Evolutionary conservation across 2,888 invertebrate genomes (phyloP).

Genomic region (Phalera bucephala): DNA sequence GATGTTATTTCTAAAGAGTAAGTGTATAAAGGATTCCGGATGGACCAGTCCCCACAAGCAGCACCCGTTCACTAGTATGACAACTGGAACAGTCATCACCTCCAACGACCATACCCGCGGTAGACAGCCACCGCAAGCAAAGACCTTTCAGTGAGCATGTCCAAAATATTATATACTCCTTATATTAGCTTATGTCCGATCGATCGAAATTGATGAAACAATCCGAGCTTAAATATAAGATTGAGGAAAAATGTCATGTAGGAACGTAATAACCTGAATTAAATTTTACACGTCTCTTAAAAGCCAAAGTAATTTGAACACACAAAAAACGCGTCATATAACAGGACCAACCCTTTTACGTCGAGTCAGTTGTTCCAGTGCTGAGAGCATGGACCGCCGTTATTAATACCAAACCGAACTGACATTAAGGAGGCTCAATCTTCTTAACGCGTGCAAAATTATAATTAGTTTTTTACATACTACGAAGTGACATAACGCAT

Average conservation of each 20-base stretch:
- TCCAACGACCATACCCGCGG: too few species aligned
- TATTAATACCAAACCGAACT: constrained; percentile 20
- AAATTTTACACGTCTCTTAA: not conserved
- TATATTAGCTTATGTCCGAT: too few species aligned
- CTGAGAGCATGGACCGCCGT: not conserved
- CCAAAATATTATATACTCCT: too few species aligned
- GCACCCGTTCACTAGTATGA: too few species aligned
- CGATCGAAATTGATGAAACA: too few species aligned
- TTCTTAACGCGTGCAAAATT: constrained; percentile 34
- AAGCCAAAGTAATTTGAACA: not conserved
- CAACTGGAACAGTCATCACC: too few species aligned
- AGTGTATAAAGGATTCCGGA: too few species aligned
- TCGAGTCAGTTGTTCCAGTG: not conserved
- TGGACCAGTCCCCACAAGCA: too few species aligned
- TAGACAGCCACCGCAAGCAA: too few species aligned
- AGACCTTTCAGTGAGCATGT: too few species aligned
- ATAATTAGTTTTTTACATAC: constrained; percentile 41
- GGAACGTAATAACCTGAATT: not conserved
- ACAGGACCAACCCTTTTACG: not conserved
- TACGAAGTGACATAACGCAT: constrained; percentile 38
- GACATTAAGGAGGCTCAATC: constrained; percentile 31
- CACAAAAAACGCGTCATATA: not conserved
- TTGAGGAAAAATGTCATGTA: not conserved
- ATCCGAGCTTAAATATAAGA: not conserved
- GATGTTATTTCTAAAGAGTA: too few species aligned